These are phyloP conservation scores for Cygnus olor DNA, from an alignment of 2,797 vertebrate species.

Conservation along the genomic window DNA sequence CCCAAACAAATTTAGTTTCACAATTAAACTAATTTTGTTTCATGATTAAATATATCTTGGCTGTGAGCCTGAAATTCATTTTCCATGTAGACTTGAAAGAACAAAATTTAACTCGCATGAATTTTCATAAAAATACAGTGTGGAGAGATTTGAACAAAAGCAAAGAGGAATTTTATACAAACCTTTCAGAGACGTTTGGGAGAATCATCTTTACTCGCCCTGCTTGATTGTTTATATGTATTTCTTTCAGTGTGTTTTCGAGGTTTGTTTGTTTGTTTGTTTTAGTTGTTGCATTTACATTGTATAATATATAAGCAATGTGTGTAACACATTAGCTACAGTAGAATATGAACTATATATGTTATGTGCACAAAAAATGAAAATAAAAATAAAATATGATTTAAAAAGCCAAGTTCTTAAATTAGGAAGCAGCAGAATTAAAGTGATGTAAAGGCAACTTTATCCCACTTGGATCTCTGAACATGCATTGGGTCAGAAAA, in stretches of 20 bases:
- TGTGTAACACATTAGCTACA: background rate
- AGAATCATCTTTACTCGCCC: constrained; percentile 18
- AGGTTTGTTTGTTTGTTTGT: background rate
- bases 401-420: background rate
- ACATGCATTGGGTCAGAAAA: background rate
- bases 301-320: constrained; percentile 38
- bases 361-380: background rate
- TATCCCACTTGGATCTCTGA: background rate
- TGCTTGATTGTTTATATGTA: constrained; percentile 32
- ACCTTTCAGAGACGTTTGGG: constrained; percentile 12
- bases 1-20: constrained; percentile 47
- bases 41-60: constrained; percentile 56
- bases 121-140: constrained; percentile 54
- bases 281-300: background rate
- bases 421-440: background rate
- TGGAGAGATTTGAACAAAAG: constrained; percentile 32
- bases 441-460: background rate
- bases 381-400: background rate
- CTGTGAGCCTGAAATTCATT: constrained; percentile 56
- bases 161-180: constrained; percentile 43
- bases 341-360: constrained; percentile 14
- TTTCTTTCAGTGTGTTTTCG: background rate
- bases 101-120: constrained; percentile 47
- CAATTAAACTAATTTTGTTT: constrained; percentile 47
- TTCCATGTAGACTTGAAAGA: constrained; percentile 59